Conservation (phyloP, 2,113 vertebrate species). For the Mungos mungo region DNA sequence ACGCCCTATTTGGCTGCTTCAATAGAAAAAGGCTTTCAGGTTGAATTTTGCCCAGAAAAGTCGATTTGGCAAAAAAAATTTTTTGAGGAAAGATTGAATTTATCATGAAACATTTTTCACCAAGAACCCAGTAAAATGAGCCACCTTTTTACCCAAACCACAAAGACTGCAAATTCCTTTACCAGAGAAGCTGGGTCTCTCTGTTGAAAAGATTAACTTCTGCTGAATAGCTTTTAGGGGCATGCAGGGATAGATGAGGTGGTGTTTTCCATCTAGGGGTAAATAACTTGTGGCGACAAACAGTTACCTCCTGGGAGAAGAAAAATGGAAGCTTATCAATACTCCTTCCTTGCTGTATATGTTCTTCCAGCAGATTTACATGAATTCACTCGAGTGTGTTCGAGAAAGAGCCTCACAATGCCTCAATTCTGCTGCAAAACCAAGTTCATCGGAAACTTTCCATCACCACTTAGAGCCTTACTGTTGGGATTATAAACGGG, state of each 20-base stretch:
- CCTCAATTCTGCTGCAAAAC: background rate
- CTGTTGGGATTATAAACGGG: background rate
- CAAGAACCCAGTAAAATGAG: conserved; percentile 55
- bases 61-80: conserved; percentile 24
- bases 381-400: background rate
- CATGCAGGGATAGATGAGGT: background rate
- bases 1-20: conserved; percentile 23
- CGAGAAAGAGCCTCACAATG: background rate
- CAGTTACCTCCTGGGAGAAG: background rate
- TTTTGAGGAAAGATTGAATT: conserved; percentile 63
- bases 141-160: conserved; percentile 70
- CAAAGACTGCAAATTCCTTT: conserved; percentile 71
- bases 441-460: background rate
- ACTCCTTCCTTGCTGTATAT: background rate
- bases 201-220: conserved; percentile 60
- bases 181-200: conserved; percentile 61
- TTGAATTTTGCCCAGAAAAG: conserved; percentile 52
- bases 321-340: background rate
- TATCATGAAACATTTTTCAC: conserved; percentile 68
- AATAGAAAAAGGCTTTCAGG: background rate
- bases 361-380: background rate
- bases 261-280: background rate
- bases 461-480: background rate
- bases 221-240: background rate
- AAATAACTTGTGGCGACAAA: background rate